Conservation (phyloP, 2,797 vertebrate species). For the Pantherophis vulpinus region DNA sequence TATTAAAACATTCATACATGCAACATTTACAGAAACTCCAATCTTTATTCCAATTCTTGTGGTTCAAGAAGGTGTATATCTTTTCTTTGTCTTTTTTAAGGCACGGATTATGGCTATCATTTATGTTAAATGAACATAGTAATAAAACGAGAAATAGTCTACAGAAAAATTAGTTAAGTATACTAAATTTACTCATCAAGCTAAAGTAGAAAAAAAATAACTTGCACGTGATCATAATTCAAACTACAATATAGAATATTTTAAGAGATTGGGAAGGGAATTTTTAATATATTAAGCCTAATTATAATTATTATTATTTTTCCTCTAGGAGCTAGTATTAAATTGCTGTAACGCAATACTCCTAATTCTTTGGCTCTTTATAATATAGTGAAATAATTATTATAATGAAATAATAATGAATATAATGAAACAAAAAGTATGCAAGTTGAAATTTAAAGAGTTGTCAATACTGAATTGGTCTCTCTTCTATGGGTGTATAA, state of each 20-base stretch:
- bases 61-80: background rate
- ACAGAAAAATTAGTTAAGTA: background rate
- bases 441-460: constrained; percentile 14
- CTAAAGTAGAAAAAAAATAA: background rate
- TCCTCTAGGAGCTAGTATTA: background rate
- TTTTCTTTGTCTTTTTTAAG: background rate
- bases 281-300: background rate
- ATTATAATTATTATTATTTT: background rate
- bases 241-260: background rate
- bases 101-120: background rate
- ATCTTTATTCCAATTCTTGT: background rate
- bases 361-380: constrained; percentile 17
- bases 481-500: constrained; percentile 16
- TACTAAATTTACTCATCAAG: background rate
- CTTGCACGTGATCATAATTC: background rate
- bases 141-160: background rate
- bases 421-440: background rate
- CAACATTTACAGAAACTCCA: background rate
- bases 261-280: background rate
- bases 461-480: background rate
- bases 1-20: background rate
- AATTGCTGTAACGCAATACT: background rate
- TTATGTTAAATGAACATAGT: background rate
- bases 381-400: background rate
- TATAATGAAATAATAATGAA: too few species aligned